These are phyloP conservation scores for Aptenodytes forsteri DNA, from an alignment of 2,113 vertebrate genomes.

Conservation along the genomic window DNA sequence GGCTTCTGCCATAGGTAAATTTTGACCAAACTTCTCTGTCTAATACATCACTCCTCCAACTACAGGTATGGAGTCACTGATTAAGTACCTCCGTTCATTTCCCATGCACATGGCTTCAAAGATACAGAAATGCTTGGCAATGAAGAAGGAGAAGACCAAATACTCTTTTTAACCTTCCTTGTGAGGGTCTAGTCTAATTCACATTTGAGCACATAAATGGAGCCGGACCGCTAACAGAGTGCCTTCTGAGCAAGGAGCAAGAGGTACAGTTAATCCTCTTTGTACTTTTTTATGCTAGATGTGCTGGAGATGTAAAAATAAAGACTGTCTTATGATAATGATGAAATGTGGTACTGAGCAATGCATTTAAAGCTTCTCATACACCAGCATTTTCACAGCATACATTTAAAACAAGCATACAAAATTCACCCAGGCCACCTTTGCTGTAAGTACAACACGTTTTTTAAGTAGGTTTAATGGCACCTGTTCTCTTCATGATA, in stretches of 20 bases:
- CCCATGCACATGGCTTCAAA: background rate
- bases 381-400: conserved; percentile 32
- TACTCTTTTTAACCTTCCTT: background rate
- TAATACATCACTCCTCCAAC: background rate
- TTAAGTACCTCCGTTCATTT: background rate
- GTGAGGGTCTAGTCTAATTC: background rate
- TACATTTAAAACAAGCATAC: conserved; percentile 25
- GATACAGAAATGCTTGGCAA: background rate
- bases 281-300: background rate
- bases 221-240: background rate
- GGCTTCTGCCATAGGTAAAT: background rate
- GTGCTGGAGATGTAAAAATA: conserved; percentile 23
- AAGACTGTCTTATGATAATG: conserved; percentile 11
- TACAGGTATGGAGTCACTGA: background rate
- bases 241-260: background rate
- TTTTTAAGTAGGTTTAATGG: background rate
- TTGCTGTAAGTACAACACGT: background rate
- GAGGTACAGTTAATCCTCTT: background rate
- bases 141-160: background rate
- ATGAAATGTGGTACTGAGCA: conserved; percentile 27
- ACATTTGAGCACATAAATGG: background rate
- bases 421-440: background rate
- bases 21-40: background rate
- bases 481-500: background rate
- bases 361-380: conserved; percentile 51